Conservation (phyloP, 1,140 invertebrate species). For the Nephila pilipes region DNA sequence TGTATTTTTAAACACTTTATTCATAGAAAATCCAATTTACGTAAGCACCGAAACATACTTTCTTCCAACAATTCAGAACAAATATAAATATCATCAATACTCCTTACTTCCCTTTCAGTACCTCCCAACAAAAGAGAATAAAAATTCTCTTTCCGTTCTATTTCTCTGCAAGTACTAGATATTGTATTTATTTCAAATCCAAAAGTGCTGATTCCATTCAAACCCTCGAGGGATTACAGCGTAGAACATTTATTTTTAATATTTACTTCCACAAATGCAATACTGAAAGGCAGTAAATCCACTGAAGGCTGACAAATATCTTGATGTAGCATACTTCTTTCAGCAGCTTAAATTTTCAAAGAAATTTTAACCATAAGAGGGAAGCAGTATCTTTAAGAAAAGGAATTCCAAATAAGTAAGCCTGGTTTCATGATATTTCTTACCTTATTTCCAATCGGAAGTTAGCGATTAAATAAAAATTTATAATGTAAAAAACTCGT, state of each 20-base stretch:
- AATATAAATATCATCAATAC: neutral
- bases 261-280: neutral
- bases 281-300: neutral
- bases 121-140: neutral
- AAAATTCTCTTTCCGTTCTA: neutral
- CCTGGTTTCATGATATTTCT: too few species aligned
- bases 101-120: neutral
- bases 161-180: neutral
- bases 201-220: neutral
- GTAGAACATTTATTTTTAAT: neutral
- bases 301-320: neutral
- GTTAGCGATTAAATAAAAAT: too few species aligned
- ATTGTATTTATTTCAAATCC: slow-evolving; percentile 1
- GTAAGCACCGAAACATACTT: too few species aligned
- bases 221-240: neutral
- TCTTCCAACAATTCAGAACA: neutral
- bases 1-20: neutral
- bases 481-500: too few species aligned
- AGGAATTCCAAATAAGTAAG: neutral
- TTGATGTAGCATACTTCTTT: neutral
- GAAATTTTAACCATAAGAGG: neutral
- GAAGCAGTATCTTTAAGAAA: neutral
- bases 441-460: too few species aligned
- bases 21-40: neutral
- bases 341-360: neutral